A percentile compares a stretch with the other conserved stretches of the same genome.
phyloP scores from a whole-genome alignment of 2,113 vertebrate genomes.

The Carollia perspicillata region DNA sequence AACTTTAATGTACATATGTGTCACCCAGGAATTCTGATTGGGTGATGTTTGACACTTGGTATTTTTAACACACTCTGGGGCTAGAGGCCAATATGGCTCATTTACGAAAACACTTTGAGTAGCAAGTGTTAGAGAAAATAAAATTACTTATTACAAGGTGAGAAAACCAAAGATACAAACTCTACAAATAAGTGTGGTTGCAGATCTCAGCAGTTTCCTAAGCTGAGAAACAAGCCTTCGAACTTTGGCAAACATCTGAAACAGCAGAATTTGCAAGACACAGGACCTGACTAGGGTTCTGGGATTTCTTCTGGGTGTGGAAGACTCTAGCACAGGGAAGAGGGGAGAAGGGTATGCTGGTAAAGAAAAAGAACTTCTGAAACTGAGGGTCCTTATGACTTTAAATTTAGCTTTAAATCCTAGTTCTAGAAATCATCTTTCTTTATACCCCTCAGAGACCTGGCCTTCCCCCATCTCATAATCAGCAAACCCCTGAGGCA shows the following conservation, averaged over 20 bases:
- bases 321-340: background rate
- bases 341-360: accelerated
- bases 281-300: background rate
- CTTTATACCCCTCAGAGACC: background rate
- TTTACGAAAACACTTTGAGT: background rate
- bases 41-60: background rate
- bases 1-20: background rate
- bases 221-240: background rate
- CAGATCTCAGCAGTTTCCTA: background rate
- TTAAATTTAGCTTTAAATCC: background rate
- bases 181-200: background rate
- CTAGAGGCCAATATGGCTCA: background rate
- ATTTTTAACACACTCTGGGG: background rate
- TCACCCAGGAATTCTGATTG: background rate
- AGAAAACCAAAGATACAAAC: background rate
- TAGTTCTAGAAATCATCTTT: background rate
- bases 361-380: background rate
- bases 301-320: background rate
- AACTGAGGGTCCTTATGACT: background rate
- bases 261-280: background rate
- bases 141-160: background rate
- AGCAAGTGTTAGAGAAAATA: background rate
- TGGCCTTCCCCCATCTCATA: background rate
- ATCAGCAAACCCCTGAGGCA: background rate
- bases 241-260: background rate